Percentiles rank a stretch among this genome's conserved stretches.
These are phyloP conservation scores for Mormyrus iriodes DNA, from an alignment of 2,113 vertebrate genomes.

Conservation along the genomic window DNA sequence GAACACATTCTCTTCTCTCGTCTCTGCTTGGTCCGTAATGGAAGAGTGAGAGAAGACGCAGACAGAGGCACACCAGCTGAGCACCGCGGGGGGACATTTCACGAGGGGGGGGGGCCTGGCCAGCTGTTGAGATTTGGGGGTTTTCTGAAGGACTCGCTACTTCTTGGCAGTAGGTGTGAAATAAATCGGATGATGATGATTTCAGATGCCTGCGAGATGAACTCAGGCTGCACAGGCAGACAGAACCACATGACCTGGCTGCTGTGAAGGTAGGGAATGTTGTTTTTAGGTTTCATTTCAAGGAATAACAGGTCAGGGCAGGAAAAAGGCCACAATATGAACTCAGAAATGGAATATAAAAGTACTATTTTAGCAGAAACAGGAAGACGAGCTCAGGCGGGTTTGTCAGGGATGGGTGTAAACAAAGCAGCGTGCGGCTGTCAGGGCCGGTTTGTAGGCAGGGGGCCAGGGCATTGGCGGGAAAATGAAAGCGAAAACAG, in stretches of 20 bases:
- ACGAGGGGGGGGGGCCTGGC: not conserved
- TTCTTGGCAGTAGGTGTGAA: not conserved
- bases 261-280: not conserved
- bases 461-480: not conserved
- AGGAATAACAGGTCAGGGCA: not conserved
- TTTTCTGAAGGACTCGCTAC: not conserved
- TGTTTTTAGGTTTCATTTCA: not conserved
- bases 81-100: not conserved
- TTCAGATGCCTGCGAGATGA: not conserved
- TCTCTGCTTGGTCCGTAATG: not conserved
- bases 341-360: not conserved
- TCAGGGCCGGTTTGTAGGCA: not conserved
- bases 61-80: not conserved
- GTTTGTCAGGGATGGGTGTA: not conserved
- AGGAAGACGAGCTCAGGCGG: not conserved
- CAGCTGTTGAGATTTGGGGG: not conserved
- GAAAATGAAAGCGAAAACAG: not conserved
- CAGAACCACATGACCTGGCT: not conserved
- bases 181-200: not conserved
- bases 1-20: conserved; percentile 17
- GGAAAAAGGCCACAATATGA: not conserved
- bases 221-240: not conserved
- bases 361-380: not conserved
- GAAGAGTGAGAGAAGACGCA: not conserved
- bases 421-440: not conserved